phyloP scores from a whole-genome alignment of 2,888 invertebrate species.

The Epinotia bilunana region DNA sequence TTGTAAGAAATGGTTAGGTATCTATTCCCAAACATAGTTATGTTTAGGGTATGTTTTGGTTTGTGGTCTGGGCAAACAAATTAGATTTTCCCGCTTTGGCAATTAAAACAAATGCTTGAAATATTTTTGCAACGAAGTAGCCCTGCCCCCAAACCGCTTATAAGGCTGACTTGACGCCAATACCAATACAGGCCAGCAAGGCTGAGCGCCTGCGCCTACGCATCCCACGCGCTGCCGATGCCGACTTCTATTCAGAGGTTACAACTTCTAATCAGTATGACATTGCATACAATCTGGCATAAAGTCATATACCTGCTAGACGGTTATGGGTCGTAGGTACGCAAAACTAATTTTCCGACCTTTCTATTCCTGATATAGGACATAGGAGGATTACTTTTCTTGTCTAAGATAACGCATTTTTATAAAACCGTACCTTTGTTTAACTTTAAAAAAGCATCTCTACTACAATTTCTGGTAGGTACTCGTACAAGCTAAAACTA shows the following conservation, averaged over 20 bases:
- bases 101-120: slow-evolving; percentile 46
- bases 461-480: too few species aligned
- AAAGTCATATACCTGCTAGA: too few species aligned
- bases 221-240: slow-evolving; percentile 45
- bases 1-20: too few species aligned
- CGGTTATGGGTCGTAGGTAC: too few species aligned
- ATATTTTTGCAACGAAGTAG: slow-evolving; percentile 46
- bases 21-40: neutral
- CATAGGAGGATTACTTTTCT: too few species aligned
- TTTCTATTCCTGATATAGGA: too few species aligned
- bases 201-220: slow-evolving; percentile 47
- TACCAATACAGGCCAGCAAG: slow-evolving; percentile 55
- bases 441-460: too few species aligned
- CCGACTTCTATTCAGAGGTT: slow-evolving; percentile 27
- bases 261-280: slow-evolving; percentile 19
- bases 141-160: slow-evolving; percentile 59
- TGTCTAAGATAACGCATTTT: too few species aligned
- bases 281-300: neutral
- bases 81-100: slow-evolving; percentile 44
- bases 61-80: slow-evolving; percentile 3
- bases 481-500: too few species aligned
- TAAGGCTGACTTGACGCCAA: slow-evolving; percentile 65
- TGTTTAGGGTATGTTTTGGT: too few species aligned
- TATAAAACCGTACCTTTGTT: too few species aligned
- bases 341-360: too few species aligned